These are phyloP conservation scores for Chironomus riparius DNA, from an alignment of 2,888 invertebrate genomes.

Conservation along the genomic window DNA sequence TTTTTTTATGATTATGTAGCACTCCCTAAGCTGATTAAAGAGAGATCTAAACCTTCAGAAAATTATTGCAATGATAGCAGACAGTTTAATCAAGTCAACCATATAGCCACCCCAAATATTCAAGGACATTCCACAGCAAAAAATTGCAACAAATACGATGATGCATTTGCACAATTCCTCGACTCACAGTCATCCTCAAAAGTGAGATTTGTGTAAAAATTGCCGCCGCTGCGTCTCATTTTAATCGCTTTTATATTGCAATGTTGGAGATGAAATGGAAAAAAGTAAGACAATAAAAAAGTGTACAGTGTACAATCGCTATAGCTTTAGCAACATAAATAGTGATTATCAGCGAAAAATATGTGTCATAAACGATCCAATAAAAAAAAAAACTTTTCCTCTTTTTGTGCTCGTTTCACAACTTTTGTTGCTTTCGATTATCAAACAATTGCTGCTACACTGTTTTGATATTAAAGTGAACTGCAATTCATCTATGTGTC, in stretches of 20 bases:
- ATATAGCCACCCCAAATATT: too few relatives aligned
- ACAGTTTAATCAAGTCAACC: too few relatives aligned
- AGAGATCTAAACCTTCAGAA: too few relatives aligned
- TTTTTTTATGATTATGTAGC: too few relatives aligned
- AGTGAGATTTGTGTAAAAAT: background rate
- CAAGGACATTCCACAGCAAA: too few relatives aligned
- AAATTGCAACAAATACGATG: too few relatives aligned
- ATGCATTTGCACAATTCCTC: too few relatives aligned
- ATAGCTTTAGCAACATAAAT: constrained; percentile 10
- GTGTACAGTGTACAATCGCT: background rate
- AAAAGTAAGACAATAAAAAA: constrained; percentile 17
- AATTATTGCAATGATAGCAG: too few relatives aligned
- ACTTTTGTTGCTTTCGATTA: background rate
- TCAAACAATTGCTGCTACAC: constrained; percentile 16
- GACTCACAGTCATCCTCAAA: background rate
- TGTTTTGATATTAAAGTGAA: background rate
- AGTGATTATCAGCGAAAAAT: constrained; percentile 7
- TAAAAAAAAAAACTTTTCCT: background rate
- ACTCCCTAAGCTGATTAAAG: too few relatives aligned
- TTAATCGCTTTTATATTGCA: background rate
- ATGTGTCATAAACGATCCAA: constrained; percentile 6
- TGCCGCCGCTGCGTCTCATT: background rate
- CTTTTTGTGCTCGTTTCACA: background rate
- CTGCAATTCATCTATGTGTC: too few relatives aligned
- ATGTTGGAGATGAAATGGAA: background rate